Conservation (phyloP, 2,888 invertebrate genomes). For the Cylloceria caligata region DNA sequence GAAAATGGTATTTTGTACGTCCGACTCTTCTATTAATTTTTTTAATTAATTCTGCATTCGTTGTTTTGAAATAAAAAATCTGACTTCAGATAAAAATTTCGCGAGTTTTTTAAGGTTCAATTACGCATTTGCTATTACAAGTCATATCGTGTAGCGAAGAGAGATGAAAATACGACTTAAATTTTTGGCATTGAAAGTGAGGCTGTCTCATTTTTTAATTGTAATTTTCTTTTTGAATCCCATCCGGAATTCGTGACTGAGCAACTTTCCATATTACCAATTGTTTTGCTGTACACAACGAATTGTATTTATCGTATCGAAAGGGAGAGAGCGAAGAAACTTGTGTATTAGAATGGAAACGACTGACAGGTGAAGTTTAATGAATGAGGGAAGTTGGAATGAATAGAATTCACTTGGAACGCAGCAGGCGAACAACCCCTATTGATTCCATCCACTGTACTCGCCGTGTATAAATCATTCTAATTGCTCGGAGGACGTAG, state of each 20-base stretch:
- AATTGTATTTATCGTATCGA: conserved; percentile 38
- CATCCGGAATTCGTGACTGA: neutral
- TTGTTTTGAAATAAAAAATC: too few species aligned
- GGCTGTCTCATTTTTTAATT: neutral
- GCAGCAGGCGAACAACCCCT: conserved; percentile 54
- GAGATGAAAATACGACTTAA: neutral
- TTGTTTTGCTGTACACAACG: conserved; percentile 13
- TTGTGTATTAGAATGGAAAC: conserved; percentile 43
- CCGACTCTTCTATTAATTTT: too few species aligned
- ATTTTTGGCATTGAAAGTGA: neutral
- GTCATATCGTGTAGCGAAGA: too few species aligned
- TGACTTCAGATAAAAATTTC: too few species aligned
- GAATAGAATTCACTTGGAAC: conserved; percentile 53
- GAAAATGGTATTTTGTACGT: too few species aligned
- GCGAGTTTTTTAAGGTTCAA: too few species aligned
- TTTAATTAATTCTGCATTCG: too few species aligned
- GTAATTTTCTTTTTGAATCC: neutral
- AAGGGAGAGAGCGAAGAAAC: conserved; percentile 34
- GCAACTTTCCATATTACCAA: conserved; percentile 14
- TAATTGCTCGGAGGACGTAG: conserved; percentile 54
- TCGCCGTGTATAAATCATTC: conserved; percentile 55
- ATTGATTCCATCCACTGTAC: conserved; percentile 57
- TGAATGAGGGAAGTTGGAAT: conserved; percentile 58
- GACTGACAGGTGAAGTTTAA: conserved; percentile 57
- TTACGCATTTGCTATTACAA: too few species aligned